A percentile compares a stretch with the other conserved stretches of the same genome.
Conservation (phyloP, 92 coral and sea anemone genomes). For the Scolanthus callimorphus region DNA sequence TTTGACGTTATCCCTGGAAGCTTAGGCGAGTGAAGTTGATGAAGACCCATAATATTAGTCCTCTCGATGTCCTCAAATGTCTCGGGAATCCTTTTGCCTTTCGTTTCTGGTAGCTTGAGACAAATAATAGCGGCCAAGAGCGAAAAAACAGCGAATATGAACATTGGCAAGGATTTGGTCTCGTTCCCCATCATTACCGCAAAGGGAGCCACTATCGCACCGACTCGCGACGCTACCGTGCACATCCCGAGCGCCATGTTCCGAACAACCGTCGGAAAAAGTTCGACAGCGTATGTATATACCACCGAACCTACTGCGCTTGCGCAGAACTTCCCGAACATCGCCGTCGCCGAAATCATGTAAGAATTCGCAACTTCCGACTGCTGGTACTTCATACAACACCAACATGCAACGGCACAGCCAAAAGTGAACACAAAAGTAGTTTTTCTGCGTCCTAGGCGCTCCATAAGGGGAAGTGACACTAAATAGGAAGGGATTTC, state of each 20-base stretch:
- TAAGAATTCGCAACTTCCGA: slow-evolving; percentile 17
- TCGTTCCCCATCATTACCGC: slow-evolving; percentile 47
- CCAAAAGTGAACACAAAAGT: slow-evolving; percentile 36
- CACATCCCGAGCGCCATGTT: slow-evolving; percentile 62
- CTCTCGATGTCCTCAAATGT: slow-evolving; percentile 22
- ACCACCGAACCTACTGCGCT: slow-evolving; percentile 51
- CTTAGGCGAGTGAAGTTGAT: no score
- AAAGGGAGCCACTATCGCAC: slow-evolving; percentile 65
- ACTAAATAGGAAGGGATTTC: slow-evolving; percentile 58
- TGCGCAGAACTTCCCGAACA: slow-evolving; percentile 53
- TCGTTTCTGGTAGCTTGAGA: slow-evolving; percentile 56
- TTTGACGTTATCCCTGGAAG: no score
- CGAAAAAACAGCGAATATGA: slow-evolving; percentile 38
- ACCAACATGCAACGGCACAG: slow-evolving; percentile 46
- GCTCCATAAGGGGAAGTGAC: slow-evolving; percentile 37
- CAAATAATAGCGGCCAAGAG: slow-evolving; percentile 48
- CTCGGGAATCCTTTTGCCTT: slow-evolving; percentile 36
- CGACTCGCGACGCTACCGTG: slow-evolving; percentile 45
- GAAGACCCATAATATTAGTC: no score
- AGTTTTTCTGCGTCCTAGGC: slow-evolving; percentile 48
- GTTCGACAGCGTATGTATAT: slow-evolving; percentile 59
- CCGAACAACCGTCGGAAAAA: slow-evolving; percentile 67
- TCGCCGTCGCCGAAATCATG: slow-evolving; percentile 18
- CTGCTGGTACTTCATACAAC: slow-evolving; percentile 20
- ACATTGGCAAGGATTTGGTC: slow-evolving; percentile 54